Base-by-base conservation (phyloP, 2,797 vertebrate species). In the Staurois parvus region DNA sequence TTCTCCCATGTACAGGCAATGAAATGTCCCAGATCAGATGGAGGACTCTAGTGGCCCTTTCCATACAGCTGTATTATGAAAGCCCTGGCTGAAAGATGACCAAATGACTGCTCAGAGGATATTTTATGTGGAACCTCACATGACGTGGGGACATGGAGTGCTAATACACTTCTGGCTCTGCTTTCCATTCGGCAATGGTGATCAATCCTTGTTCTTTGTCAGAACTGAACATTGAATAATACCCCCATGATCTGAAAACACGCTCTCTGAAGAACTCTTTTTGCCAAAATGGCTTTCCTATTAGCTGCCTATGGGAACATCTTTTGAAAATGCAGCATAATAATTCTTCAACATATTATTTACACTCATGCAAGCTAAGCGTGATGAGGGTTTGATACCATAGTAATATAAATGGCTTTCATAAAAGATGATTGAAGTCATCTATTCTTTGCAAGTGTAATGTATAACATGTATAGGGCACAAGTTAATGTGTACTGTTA, bases 331-430 rank as follows among this genome's bases (percentile, higher is more conserved):
- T 75, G 85, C 34, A 79, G 76, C 62, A 78, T 78, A 84, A 79
- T 87, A 87, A 87, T 72, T 84, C 76, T 79, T 68, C 40, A 77
- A 74, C 85, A 87, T 87, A 76, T 83, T 87, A 87, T 87, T 83
- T 83, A 87, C 81, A 87, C 81, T 69, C 85, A 79, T 83, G 81
- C 76, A 83, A 84, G 85, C 81, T 79, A 87, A 87, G 81, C 70
- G 70, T 79, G 29, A 68, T 69, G 34, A 75, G 45, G 26, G 34
- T 74, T 37, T 52, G 24, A 74, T 79, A 73, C 52, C 74, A 82
- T 72, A 32, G 67, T 81, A 82, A 86, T 82, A 77, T 70, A 72
- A 81, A 86, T 86, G 42, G 74, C 81, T 84, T n/a, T 87, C 76
- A 84, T 87, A 79, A 83, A n/a, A 79, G 42, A 84, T 86, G 79